Percentiles rank a stretch among this genome's conserved stretches.
Conservation (phyloP, 2,888 invertebrate species). For the Phragmatobia fuliginosa region DNA sequence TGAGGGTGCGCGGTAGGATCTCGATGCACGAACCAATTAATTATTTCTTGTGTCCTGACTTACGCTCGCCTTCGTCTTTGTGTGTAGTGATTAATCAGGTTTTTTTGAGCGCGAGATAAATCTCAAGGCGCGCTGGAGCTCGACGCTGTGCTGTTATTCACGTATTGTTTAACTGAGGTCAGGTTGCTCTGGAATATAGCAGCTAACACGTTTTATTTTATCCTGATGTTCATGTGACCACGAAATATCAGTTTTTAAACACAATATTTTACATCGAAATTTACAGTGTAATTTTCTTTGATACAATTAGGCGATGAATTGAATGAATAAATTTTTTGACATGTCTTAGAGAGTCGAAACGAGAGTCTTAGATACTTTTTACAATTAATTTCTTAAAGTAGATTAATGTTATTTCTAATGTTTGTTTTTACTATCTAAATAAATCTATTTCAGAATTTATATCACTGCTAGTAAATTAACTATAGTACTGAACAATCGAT, state of each 20-base stretch:
- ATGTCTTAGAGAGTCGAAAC: too few relatives aligned
- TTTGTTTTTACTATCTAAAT: too few relatives aligned
- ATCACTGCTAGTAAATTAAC: too few relatives aligned
- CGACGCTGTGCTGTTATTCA: slow-evolving; percentile 57
- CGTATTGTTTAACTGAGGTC: slow-evolving; percentile 23
- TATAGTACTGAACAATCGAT: too few relatives aligned
- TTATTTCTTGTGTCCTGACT: slow-evolving; percentile 78
- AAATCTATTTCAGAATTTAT: too few relatives aligned
- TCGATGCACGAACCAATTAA: slow-evolving; percentile 63
- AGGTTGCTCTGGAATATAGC: neutral
- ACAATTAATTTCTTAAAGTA: too few relatives aligned
- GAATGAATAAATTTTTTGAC: too few relatives aligned
- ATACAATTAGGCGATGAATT: too few relatives aligned
- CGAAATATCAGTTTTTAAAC: neutral
- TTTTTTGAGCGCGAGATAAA: slow-evolving; percentile 70
- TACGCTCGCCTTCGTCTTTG: slow-evolving; percentile 74
- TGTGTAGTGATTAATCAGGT: slow-evolving; percentile 78
- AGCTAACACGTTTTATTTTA: neutral
- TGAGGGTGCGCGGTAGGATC: slow-evolving; percentile 22
- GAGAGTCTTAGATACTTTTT: too few relatives aligned
- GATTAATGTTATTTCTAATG: too few relatives aligned
- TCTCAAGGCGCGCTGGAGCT: slow-evolving; percentile 55
- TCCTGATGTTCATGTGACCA: neutral
- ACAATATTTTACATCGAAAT: neutral
- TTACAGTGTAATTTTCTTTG: too few relatives aligned